These are phyloP conservation scores for Cyanistes caeruleus DNA, from an alignment of 2,113 vertebrate genomes.

Conservation along the genomic window DNA sequence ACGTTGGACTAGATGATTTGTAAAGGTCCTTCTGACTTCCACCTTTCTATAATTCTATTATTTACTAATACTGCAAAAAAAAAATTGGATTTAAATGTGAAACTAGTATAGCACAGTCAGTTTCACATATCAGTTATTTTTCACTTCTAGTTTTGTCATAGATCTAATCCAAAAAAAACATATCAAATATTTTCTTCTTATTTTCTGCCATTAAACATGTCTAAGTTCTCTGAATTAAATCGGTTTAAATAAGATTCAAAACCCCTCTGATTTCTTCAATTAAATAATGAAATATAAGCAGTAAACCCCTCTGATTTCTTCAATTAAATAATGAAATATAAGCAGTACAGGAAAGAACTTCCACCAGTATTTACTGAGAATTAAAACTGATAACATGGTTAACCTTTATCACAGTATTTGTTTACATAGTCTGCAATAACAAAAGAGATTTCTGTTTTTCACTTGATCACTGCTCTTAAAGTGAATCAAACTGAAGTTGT, in stretches of 20 bases:
- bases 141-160: neutral
- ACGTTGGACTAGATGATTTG: neutral
- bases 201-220: neutral
- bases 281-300: neutral
- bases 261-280: neutral
- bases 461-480: neutral
- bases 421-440: neutral
- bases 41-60: neutral
- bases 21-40: neutral
- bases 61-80: neutral
- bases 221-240: neutral
- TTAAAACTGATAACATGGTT: neutral
- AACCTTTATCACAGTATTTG: neutral
- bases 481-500: neutral
- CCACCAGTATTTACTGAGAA: neutral
- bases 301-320: neutral
- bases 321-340: neutral
- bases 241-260: neutral
- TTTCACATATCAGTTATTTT: neutral
- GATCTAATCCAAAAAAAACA: neutral
- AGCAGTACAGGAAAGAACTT: neutral
- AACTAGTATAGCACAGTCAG: neutral
- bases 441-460: neutral
- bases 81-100: neutral
- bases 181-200: neutral